These are phyloP conservation scores for Hippocampus guttulatus DNA, from an alignment of 2,113 vertebrate genomes.

Conservation along the genomic window DNA sequence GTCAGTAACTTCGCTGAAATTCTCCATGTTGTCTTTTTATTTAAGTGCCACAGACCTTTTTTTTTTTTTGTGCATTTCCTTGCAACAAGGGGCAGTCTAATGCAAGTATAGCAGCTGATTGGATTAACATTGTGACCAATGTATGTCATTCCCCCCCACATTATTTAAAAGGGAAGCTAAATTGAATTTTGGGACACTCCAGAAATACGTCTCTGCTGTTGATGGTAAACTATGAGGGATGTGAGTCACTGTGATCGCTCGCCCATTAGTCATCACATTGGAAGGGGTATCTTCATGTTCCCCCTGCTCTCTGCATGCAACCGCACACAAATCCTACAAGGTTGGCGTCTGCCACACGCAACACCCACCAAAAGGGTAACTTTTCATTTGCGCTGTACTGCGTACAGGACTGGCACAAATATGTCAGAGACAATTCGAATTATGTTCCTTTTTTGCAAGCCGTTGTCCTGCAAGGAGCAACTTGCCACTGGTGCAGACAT, in stretches of 20 bases:
- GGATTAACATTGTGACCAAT: constrained; percentile 11
- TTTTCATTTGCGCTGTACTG: not conserved
- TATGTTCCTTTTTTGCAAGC: constrained; percentile 9
- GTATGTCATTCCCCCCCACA: not conserved
- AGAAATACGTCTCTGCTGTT: not conserved
- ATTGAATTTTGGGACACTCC: not conserved
- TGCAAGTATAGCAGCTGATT: constrained; percentile 33
- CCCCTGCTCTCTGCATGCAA: not conserved
- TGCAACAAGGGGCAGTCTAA: constrained; percentile 21
- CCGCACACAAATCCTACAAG: not conserved
- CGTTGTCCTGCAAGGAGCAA: constrained; percentile 25
- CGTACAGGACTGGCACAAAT: not conserved
- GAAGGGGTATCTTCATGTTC: not conserved
- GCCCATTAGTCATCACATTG: not conserved
- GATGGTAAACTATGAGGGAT: not conserved
- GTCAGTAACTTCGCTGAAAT: constrained; percentile 30
- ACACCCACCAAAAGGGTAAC: not conserved
- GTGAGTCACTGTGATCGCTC: not conserved
- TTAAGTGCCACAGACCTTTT: constrained; percentile 36
- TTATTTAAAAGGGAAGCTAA: constrained; percentile 40
- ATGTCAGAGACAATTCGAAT: not conserved
- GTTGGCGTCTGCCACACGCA: not conserved
- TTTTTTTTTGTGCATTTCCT: constrained; percentile 39
- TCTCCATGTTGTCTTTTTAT: constrained; percentile 31
- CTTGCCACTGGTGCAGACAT: constrained; percentile 39